These are phyloP conservation scores for Drosophila kurseongensis DNA, from an alignment of 1,140 invertebrate genomes.

Conservation along the genomic window DNA sequence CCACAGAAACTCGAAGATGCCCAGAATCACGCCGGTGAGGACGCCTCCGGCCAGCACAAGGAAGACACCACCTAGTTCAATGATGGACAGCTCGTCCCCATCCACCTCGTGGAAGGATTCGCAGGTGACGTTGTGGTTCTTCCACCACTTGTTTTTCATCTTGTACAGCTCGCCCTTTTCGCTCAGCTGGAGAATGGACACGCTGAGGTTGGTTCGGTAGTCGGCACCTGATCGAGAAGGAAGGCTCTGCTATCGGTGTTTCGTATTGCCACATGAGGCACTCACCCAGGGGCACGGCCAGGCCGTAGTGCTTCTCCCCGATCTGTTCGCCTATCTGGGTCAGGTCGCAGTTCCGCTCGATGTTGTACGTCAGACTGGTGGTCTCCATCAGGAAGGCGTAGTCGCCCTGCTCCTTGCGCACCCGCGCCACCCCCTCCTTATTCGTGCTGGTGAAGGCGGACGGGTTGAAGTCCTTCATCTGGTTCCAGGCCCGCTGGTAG, in stretches of 20 bases:
- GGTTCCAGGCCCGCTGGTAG: slow-evolving; percentile 90
- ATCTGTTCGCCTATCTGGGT: slow-evolving; percentile 91
- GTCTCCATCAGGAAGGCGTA: slow-evolving; percentile 96
- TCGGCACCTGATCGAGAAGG: slow-evolving; percentile 53
- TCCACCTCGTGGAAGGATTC: slow-evolving; percentile 59
- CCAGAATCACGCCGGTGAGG: slow-evolving; percentile 88
- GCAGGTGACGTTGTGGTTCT: slow-evolving; percentile 85
- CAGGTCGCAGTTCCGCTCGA: slow-evolving; percentile 91
- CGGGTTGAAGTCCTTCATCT: slow-evolving; percentile 93
- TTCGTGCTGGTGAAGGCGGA: slow-evolving; percentile 93
- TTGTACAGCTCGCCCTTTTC: slow-evolving; percentile 91
- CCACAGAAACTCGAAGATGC: slow-evolving; percentile 93
- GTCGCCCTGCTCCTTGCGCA: slow-evolving; percentile 87
- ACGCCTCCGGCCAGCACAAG: slow-evolving; percentile 88
- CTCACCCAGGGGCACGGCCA: slow-evolving; percentile 91
- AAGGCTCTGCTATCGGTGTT: not conserved
- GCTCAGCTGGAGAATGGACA: slow-evolving; percentile 91
- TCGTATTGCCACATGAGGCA: not conserved
- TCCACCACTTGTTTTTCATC: slow-evolving; percentile 96
- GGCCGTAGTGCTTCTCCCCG: slow-evolving; percentile 94
- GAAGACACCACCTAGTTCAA: slow-evolving; percentile 90
- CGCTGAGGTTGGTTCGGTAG: slow-evolving; percentile 90
- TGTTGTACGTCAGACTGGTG: slow-evolving; percentile 91
- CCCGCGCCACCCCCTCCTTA: slow-evolving; percentile 93
- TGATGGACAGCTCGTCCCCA: slow-evolving; percentile 86